Evolutionary conservation across 2,113 vertebrate species (phyloP).

Genomic region (Pristiophorus japonicus): DNA sequence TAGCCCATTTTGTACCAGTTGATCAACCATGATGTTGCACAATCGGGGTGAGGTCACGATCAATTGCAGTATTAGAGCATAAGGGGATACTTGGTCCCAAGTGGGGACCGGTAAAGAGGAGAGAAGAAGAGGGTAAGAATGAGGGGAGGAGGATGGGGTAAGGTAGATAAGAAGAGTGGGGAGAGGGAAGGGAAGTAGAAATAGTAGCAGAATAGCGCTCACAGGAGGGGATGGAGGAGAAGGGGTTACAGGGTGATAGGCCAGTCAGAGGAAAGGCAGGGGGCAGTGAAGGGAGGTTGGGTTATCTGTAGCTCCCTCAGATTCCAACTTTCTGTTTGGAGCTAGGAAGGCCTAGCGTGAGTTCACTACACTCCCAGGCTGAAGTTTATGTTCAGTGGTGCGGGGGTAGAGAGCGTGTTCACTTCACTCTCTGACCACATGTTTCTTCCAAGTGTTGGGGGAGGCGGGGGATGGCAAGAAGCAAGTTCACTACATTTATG

Average conservation of each 20-base stretch:
- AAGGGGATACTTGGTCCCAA: not conserved
- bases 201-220: not conserved
- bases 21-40: not conserved
- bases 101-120: not conserved
- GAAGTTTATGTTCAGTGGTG: not conserved
- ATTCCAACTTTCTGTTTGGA: not conserved
- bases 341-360: not conserved
- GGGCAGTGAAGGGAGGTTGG: not conserved
- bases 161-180: not conserved
- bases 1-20: not conserved
- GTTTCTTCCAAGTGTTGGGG: not conserved
- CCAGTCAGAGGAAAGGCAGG: not conserved
- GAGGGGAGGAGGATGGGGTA: not conserved
- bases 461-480: no score
- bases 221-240: not conserved
- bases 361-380: not conserved
- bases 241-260: not conserved
- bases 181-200: not conserved
- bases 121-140: not conserved
- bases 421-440: not conserved
- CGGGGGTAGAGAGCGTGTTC: not conserved
- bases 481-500: not conserved
- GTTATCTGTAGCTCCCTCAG: no score
- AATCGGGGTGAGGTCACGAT: not conserved
- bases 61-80: not conserved